These are phyloP conservation scores for Agrochola lota DNA, from an alignment of 2,888 invertebrate species.

Conservation along the genomic window DNA sequence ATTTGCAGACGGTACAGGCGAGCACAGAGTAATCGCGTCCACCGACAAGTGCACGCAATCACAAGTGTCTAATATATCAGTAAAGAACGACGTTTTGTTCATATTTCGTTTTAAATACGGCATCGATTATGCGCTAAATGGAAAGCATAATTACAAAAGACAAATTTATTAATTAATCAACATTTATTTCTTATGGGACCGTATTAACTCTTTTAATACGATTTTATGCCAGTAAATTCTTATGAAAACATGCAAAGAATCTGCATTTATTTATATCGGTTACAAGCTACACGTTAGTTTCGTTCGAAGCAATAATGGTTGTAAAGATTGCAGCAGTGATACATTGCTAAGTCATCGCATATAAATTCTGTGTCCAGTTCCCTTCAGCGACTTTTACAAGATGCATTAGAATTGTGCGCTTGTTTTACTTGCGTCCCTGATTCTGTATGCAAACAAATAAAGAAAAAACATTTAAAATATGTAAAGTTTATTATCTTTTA, in stretches of 20 bases:
- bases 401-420: slow-evolving; percentile 47
- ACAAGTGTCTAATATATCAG: slow-evolving; percentile 27
- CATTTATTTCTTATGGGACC: slow-evolving; percentile 8
- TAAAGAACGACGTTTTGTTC: slow-evolving; percentile 19
- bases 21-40: neutral
- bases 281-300: slow-evolving; percentile 50
- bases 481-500: slow-evolving; percentile 31
- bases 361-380: slow-evolving; percentile 57
- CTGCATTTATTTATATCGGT: slow-evolving; percentile 51
- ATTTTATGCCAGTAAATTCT: slow-evolving; percentile 21
- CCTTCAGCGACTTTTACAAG: slow-evolving; percentile 43
- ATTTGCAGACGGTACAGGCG: slow-evolving; percentile 40
- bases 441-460: slow-evolving; percentile 36
- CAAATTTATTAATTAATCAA: slow-evolving; percentile 39
- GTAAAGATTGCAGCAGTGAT: slow-evolving; percentile 56
- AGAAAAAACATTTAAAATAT: slow-evolving; percentile 16
- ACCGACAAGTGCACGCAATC: slow-evolving; percentile 26
- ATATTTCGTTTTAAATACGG: slow-evolving; percentile 34
- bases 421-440: slow-evolving; percentile 44
- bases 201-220: slow-evolving; percentile 30
- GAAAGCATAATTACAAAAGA: slow-evolving; percentile 24
- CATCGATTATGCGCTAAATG: slow-evolving; percentile 31
- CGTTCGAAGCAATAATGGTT: slow-evolving; percentile 59
- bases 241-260: slow-evolving; percentile 34
- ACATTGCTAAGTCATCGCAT: slow-evolving; percentile 58